These are phyloP conservation scores for Gymnoscelis rufifasciata DNA, from an alignment of 2,888 invertebrate genomes.

Conservation along the genomic window DNA sequence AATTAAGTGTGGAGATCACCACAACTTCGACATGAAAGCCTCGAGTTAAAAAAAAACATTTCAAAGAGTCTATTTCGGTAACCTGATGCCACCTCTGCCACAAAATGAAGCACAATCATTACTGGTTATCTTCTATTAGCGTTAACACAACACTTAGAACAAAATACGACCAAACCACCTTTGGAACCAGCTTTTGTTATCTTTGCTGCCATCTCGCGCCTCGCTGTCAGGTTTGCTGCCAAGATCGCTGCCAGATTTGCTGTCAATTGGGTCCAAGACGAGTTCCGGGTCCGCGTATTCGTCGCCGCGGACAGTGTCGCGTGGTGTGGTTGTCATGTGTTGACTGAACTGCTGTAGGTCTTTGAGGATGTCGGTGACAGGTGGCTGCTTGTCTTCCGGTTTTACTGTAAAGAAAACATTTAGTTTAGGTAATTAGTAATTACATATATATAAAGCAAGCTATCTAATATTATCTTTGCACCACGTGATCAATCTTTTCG, in stretches of 20 bases:
- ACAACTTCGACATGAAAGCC: too few species aligned
- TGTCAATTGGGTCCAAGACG: slow-evolving; percentile 6
- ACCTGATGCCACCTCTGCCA: too few species aligned
- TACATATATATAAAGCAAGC: too few species aligned
- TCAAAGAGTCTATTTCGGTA: too few species aligned
- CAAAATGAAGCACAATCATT: too few species aligned
- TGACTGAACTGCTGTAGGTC: slow-evolving; percentile 40
- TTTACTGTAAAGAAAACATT: slow-evolving; percentile 41
- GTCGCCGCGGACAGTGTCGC: neutral
- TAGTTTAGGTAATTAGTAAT: too few species aligned
- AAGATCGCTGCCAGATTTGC: too few species aligned
- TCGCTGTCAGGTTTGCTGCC: slow-evolving; percentile 18
- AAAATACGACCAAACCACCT: slow-evolving; percentile 34
- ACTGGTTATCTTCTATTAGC: too few species aligned
- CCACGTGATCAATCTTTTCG: too few species aligned
- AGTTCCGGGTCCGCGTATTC: slow-evolving; percentile 20
- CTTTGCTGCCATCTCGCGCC: neutral
- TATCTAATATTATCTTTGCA: too few species aligned
- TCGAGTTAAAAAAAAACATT: too few species aligned
- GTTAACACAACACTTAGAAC: neutral
- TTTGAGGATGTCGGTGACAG: slow-evolving; percentile 44
- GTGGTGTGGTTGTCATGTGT: slow-evolving; percentile 2
- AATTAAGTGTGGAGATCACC: too few species aligned
- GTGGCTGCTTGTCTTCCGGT: slow-evolving; percentile 49
- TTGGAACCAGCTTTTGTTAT: slow-evolving; percentile 32